Conservation (phyloP, 2,113 vertebrate genomes). For the Psilopsiagon aymara region DNA sequence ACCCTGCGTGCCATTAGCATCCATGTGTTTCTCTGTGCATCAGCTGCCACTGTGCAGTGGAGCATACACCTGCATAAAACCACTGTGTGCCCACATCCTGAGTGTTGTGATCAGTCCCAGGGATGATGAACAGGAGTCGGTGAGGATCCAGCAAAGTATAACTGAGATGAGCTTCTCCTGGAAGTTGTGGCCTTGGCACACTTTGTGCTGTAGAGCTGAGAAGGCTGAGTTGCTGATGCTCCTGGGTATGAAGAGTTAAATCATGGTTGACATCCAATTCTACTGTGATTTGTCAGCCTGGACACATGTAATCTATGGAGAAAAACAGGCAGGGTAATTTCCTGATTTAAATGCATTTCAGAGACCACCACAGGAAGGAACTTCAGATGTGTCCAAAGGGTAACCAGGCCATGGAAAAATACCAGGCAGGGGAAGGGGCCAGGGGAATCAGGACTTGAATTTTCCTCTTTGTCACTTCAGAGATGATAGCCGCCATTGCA, state of each 20-base stretch:
- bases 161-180: neutral
- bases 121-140: neutral
- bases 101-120: neutral
- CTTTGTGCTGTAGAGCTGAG: neutral
- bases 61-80: neutral
- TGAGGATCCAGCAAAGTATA: neutral
- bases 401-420: slow-evolving; percentile 65
- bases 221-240: neutral
- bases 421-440: slow-evolving; percentile 54
- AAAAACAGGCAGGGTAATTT: slow-evolving; percentile 70
- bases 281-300: slow-evolving; percentile 49
- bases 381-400: slow-evolving; percentile 58
- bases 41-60: neutral
- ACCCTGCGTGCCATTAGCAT: accelerated
- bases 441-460: neutral
- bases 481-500: neutral
- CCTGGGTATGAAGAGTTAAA: slow-evolving; percentile 32
- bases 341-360: slow-evolving; percentile 67
- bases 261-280: slow-evolving; percentile 12
- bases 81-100: accelerated
- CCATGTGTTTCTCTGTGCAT: accelerated
- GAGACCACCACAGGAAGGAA: slow-evolving; percentile 71
- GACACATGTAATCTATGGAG: slow-evolving; percentile 38
- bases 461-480: neutral
- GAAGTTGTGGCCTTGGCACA: neutral